phyloP scores from a whole-genome alignment of 2,113 vertebrate species.

The Vulpes vulpes region DNA sequence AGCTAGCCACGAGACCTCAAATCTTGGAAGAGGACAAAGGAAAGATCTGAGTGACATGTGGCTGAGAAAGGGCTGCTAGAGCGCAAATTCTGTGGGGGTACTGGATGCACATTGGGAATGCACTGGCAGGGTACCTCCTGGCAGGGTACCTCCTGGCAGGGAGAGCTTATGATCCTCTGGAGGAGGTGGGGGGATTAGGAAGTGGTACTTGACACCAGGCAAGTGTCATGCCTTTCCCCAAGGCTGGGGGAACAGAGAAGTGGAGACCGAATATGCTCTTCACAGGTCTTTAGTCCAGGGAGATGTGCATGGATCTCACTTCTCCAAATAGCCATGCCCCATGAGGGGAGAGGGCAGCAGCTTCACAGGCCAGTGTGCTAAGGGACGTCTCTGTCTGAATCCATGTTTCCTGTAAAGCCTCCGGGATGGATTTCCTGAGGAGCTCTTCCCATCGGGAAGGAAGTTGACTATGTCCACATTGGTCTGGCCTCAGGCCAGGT shows the following conservation, averaged over 20 bases:
- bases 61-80: background rate
- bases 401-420: constrained; percentile 73
- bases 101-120: background rate
- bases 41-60: background rate
- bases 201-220: background rate
- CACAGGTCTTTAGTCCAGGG: background rate
- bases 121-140: background rate
- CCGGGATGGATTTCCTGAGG: constrained; percentile 75
- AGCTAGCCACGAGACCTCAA: background rate
- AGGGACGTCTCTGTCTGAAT: background rate
- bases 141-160: background rate
- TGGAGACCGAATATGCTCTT: background rate
- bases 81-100: background rate
- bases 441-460: constrained; percentile 80
- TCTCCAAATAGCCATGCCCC: background rate
- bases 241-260: background rate
- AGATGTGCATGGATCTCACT: background rate
- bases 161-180: background rate
- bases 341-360: background rate
- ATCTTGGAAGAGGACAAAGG: background rate
- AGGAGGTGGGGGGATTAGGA: background rate
- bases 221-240: background rate
- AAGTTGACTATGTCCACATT: constrained; percentile 72
- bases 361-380: background rate
- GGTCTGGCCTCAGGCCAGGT: constrained; percentile 76